These are phyloP conservation scores for Microcebus murinus DNA, from an alignment of 2,113 vertebrate species.

Conservation along the genomic window DNA sequence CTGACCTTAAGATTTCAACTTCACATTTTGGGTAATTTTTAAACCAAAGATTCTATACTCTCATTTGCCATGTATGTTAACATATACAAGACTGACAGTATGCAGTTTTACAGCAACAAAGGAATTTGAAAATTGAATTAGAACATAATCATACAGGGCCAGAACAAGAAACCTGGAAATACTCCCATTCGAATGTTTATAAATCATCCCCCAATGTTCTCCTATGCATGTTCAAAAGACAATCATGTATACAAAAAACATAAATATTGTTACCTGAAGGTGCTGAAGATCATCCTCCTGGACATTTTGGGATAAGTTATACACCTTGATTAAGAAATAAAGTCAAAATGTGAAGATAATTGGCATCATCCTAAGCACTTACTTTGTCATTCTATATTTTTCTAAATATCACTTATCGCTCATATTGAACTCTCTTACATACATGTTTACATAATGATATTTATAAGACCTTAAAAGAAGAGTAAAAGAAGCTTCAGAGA, in stretches of 20 bases:
- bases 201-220: constrained; percentile 9
- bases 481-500: constrained; percentile 18
- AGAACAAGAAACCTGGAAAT: constrained; percentile 9
- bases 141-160: not conserved
- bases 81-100: not conserved
- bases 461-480: not conserved
- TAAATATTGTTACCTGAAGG: constrained; percentile 87
- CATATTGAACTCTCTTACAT: constrained; percentile 3
- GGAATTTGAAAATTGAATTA: constrained; percentile 31
- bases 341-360: constrained; percentile 31
- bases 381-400: constrained; percentile 21
- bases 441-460: not conserved
- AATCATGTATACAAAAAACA: not conserved
- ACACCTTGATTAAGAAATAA: constrained; percentile 86
- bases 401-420: not conserved
- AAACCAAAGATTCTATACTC: not conserved
- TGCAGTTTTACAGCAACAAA: constrained; percentile 42
- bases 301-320: constrained; percentile 95
- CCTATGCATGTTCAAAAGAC: not conserved
- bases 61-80: constrained; percentile 21
- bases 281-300: constrained; percentile 95
- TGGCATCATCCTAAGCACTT: not conserved
- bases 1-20: not conserved
- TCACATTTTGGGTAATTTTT: constrained; percentile 10
- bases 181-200: not conserved